Percentiles rank a stretch among this genome's conserved stretches.
Evolutionary conservation across 2,113 vertebrate genomes (phyloP).

Genomic region (Bubo bubo): DNA sequence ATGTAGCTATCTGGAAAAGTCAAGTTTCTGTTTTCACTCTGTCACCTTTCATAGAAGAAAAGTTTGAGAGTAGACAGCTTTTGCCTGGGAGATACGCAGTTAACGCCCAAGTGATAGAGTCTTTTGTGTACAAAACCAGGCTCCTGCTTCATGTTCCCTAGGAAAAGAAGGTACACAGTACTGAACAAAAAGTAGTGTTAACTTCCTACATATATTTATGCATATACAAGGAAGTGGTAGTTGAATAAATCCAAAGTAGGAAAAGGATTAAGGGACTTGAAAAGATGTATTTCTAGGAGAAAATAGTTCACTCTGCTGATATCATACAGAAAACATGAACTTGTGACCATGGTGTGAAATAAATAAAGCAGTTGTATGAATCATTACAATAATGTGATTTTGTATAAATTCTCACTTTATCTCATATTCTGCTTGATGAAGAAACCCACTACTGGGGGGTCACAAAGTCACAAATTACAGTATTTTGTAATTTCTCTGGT

Average conservation of each 20-base stretch:
- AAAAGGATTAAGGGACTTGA: neutral
- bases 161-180: neutral
- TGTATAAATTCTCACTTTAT: neutral
- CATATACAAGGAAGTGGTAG: neutral
- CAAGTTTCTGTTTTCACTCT: neutral
- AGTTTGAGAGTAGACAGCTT: neutral
- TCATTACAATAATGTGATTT: neutral
- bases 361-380: neutral
- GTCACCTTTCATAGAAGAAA: neutral
- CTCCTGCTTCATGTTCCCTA: neutral
- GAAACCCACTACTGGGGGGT: neutral
- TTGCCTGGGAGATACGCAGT: neutral
- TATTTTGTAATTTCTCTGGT: neutral
- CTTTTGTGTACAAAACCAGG: neutral
- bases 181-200: neutral
- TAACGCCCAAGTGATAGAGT: neutral
- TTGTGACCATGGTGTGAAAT: neutral
- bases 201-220: neutral
- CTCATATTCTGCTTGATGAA: neutral
- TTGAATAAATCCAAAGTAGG: neutral
- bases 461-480: neutral
- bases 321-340: neutral
- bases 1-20: neutral
- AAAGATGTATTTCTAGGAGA: neutral
- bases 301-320: neutral